Conservation (phyloP, 2,797 vertebrate species). For the Anguilla marmorata region DNA sequence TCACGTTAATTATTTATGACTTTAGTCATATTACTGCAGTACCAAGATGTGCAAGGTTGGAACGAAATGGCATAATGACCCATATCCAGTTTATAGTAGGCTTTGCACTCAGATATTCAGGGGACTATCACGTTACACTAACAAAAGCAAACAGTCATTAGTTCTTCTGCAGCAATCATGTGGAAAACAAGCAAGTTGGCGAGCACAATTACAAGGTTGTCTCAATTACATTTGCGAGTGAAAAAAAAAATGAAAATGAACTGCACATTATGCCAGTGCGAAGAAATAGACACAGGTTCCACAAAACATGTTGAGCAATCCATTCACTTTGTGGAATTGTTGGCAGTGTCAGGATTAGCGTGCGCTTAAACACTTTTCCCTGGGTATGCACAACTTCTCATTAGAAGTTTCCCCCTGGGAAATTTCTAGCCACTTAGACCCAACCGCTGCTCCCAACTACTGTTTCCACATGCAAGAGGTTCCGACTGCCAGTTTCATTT, state of each 20-base stretch:
- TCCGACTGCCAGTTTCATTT: not conserved
- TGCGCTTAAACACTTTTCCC: not conserved
- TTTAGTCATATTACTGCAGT: conserved; percentile 58
- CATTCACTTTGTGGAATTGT: not conserved
- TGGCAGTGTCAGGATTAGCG: not conserved
- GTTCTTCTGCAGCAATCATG: not conserved
- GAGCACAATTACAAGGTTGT: conserved; percentile 42
- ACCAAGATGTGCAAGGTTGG: conserved; percentile 44
- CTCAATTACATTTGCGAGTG: conserved; percentile 32
- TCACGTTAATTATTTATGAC: conserved; percentile 64
- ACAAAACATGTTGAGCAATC: conserved; percentile 10
- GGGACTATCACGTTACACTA: not conserved
- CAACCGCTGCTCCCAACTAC: not conserved
- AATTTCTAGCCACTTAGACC: not conserved
- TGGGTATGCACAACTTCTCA: not conserved
- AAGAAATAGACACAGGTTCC: not conserved
- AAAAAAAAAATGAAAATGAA: conserved; percentile 24
- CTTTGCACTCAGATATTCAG: not conserved
- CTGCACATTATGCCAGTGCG: conserved; percentile 23
- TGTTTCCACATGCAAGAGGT: not conserved
- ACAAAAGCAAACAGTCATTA: conserved; percentile 15
- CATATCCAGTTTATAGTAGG: conserved; percentile 51
- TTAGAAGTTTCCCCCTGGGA: not conserved
- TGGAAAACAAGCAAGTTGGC: not conserved
- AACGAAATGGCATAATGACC: conserved; percentile 48